Percentiles rank a stretch among this genome's conserved stretches.
These are phyloP conservation scores for Laticauda laticaudata DNA, from an alignment of 2,113 vertebrate species.

Conservation along the genomic window DNA sequence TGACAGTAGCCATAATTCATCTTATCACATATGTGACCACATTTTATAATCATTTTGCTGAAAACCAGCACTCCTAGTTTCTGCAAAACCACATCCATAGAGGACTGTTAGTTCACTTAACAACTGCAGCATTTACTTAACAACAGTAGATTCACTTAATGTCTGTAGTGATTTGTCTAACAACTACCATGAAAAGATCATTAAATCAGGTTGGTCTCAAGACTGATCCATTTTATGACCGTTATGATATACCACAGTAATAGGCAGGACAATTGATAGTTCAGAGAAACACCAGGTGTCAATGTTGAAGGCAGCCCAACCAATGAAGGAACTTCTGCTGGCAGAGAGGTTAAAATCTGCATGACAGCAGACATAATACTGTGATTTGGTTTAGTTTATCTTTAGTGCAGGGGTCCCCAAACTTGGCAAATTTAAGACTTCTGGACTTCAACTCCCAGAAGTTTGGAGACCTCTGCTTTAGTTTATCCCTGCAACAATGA, in stretches of 20 bases:
- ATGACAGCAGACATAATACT: not conserved
- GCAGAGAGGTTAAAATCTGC: not conserved
- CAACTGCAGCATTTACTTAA: not conserved
- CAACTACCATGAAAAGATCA: not conserved
- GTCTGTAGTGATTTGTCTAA: not conserved
- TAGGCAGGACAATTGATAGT: too few relatives aligned
- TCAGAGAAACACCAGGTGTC: not conserved
- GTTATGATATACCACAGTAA: too few relatives aligned
- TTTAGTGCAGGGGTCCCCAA: not conserved
- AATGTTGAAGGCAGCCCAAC: not conserved
- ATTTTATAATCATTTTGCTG: not conserved
- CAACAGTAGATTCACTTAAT: not conserved
- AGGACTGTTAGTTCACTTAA: not conserved
- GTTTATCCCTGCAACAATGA: not conserved
- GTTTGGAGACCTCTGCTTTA: too few relatives aligned
- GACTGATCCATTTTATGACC: not conserved
- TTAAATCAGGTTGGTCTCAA: not conserved
- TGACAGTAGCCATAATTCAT: not conserved
- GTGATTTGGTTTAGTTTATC: not conserved
- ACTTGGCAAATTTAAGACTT: too few relatives aligned
- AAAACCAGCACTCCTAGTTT: not conserved
- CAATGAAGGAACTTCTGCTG: not conserved
- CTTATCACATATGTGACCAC: not conserved
- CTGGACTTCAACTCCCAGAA: too few relatives aligned
- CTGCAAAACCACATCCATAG: not conserved